Conservation (phyloP, 2,113 vertebrate species). For the Chaetorhynchus papuensis region DNA sequence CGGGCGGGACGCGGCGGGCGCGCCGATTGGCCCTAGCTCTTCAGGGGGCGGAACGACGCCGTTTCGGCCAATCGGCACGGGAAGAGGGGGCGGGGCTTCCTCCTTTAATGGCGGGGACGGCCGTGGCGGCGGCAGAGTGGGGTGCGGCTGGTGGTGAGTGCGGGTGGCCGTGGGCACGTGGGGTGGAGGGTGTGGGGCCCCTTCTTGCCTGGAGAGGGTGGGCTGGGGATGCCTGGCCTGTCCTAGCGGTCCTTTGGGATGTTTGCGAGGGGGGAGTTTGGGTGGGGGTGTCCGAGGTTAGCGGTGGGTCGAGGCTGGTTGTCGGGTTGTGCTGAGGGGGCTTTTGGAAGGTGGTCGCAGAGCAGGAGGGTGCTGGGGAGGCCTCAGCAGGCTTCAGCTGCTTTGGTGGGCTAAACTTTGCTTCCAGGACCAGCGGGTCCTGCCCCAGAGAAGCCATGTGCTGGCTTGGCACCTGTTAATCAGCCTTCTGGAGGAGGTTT, state of each 20-base stretch:
- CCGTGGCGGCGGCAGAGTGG: neutral
- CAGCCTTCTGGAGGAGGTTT: neutral
- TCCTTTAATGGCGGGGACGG: neutral
- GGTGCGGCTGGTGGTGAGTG: neutral
- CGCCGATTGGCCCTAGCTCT: neutral
- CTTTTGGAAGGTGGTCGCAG: neutral
- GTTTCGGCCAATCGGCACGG: neutral
- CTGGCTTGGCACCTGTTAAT: neutral
- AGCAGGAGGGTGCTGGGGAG: neutral
- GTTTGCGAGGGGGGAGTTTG: neutral
- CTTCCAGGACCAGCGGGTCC: rapidly evolving
- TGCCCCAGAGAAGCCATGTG: neutral
- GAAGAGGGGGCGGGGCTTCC: neutral
- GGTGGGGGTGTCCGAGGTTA: no score
- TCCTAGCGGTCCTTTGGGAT: rapidly evolving
- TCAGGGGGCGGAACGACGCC: rapidly evolving
- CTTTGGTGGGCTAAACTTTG: neutral
- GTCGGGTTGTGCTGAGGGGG: no score
- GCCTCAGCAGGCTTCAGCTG: neutral
- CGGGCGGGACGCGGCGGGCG: neutral
- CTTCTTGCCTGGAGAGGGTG: rapidly evolving
- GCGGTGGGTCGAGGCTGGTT: no score
- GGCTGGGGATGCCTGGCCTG: rapidly evolving
- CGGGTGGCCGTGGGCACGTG: rapidly evolving
- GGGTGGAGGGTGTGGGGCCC: rapidly evolving